Evolutionary conservation across 2,797 vertebrate species (phyloP).

Genomic region (Sarcoramphus papa): DNA sequence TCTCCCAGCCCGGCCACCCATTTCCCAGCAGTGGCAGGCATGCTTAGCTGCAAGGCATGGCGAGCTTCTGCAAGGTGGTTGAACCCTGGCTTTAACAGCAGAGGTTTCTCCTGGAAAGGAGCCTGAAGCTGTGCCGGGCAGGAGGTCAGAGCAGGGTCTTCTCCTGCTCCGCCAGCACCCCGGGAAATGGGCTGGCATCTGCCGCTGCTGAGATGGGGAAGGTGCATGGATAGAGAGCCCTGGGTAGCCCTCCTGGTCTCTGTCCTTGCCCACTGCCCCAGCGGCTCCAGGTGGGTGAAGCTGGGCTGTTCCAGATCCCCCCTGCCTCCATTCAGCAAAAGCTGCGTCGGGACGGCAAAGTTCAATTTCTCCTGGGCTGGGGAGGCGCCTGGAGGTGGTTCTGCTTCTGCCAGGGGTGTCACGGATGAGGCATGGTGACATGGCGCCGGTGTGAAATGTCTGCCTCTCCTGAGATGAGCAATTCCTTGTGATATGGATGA

Average conservation of each 20-base stretch:
- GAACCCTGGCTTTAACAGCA: neutral
- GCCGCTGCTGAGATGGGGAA: neutral
- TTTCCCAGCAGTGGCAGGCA: neutral
- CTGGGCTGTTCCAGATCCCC: neutral
- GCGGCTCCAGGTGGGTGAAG: no score
- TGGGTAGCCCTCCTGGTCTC: rapidly evolving
- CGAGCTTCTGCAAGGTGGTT: neutral
- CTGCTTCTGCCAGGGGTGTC: neutral
- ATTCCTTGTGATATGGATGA: neutral
- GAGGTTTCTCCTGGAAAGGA: neutral
- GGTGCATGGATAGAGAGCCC: rapidly evolving
- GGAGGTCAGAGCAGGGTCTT: neutral
- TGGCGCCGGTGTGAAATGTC: rapidly evolving
- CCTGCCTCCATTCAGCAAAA: neutral
- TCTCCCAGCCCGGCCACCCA: neutral
- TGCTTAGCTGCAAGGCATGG: neutral
- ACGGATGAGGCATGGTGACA: neutral
- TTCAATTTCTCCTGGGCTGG: neutral
- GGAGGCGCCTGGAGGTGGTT: neutral
- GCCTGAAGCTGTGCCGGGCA: neutral
- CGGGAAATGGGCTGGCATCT: rapidly evolving
- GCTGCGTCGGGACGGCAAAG: rapidly evolving
- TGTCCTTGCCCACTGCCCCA: neutral
- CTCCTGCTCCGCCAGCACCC: neutral
- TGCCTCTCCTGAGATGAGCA: neutral